Percentiles rank a stretch among this genome's conserved stretches.
These are phyloP conservation scores for Alexandromys oeconomus DNA, from an alignment of 2,797 vertebrate species.

Conservation along the genomic window DNA sequence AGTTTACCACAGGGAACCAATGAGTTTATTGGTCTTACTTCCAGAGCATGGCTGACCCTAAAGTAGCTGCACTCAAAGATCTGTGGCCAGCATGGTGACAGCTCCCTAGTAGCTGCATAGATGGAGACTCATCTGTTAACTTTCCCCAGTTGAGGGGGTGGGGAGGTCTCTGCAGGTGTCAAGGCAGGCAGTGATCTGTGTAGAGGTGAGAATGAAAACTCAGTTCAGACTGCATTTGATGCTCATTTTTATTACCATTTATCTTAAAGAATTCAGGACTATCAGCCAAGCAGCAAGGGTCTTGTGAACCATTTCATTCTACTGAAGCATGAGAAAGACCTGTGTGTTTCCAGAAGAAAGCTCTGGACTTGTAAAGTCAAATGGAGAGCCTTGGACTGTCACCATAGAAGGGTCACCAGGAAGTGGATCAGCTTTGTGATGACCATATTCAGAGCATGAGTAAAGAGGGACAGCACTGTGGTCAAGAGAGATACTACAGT, in stretches of 20 bases:
- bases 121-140: neutral
- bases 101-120: neutral
- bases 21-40: neutral
- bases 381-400: neutral
- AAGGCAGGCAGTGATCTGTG: neutral
- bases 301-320: neutral
- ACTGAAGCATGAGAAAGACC: neutral
- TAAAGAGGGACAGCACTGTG: fast-evolving
- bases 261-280: neutral
- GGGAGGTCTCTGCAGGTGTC: neutral
- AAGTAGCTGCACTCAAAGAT: neutral
- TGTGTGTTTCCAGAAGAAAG: constrained; percentile 7
- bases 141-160: neutral
- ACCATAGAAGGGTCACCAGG: neutral
- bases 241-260: neutral
- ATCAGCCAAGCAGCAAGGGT: neutral
- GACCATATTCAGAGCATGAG: neutral
- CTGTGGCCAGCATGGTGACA: neutral
- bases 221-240: neutral
- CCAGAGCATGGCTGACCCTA: neutral
- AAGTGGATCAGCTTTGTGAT: neutral
- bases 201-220: neutral
- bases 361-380: neutral
- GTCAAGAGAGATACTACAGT: neutral
- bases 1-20: neutral